Evolutionary conservation across 53 echinoderm and acorn worm genomes (phyloP), one percentile per base, ranked within the genome.

Genomic region (Holothuria scabra): DNA sequence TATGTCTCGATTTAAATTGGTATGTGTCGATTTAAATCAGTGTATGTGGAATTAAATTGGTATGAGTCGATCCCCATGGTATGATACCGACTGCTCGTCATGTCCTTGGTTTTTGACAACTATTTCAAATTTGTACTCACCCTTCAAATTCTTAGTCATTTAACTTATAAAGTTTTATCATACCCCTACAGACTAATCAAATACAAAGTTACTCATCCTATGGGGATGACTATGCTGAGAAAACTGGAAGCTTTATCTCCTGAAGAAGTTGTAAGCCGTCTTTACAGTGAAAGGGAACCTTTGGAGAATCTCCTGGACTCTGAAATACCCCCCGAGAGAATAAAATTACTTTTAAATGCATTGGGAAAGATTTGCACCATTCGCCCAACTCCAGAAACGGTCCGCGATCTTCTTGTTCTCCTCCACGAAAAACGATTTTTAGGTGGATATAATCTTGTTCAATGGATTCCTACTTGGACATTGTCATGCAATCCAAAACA

Each of bases 211-310:
- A 78, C 78, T 2, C 20, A 56, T 24, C 78, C 78, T 29, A 78
- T 78, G 78, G 78, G 78, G 14, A 78, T 78, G 78, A 28, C 57
- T 28, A 13, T 78, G 23, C 29, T 78, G 59, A 30, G 3, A 8
- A 56, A 29, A 78, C 78, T 78, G 12, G 33, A 78, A 29, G 24
- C 52, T 30, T 29, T 28, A 4, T 6, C 56, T 25, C 31, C 78
- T 1, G 78, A 56, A 26, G 78, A 78, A 1, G 32, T 58, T 6
- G 58, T 52, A 28, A 29, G 78, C 14, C 30, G 52, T 11, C 78
- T 78, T 4, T 52, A 78, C 24, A 19, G 19, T 10, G 56, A 56
- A 19, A 78, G 29, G 58, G 31, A 9, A 78, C 57, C 78, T 2
- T 14, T 78, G 3, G n/a, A 78, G 58, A 78, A 78, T 14, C 78